phyloP scores from a whole-genome alignment of 2,888 invertebrate genomes.

The Ctena decussata region DNA sequence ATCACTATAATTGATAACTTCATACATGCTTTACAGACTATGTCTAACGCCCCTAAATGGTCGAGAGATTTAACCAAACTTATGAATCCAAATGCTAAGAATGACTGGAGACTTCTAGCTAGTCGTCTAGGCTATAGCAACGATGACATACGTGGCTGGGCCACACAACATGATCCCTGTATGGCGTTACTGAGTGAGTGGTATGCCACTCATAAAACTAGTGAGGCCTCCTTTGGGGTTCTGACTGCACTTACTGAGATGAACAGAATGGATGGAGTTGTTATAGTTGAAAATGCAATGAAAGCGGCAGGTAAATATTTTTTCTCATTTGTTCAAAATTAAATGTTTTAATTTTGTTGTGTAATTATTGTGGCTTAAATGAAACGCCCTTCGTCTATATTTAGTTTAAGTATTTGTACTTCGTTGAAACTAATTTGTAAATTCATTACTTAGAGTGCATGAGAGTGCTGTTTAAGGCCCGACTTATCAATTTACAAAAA shows the following conservation, averaged over 20 bases:
- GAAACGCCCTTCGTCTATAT: too few species aligned
- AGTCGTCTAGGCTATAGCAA: constrained; percentile 83
- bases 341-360: too few species aligned
- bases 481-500: too few species aligned
- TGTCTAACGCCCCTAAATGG: constrained; percentile 85
- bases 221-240: constrained; percentile 81
- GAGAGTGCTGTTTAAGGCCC: too few species aligned
- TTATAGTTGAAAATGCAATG: constrained; percentile 84
- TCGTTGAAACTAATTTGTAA: too few species aligned
- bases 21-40: constrained; percentile 80
- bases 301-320: constrained; percentile 80
- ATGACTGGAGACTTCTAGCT: constrained; percentile 84
- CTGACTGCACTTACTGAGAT: constrained; percentile 83
- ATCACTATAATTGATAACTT: too few species aligned
- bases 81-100: constrained; percentile 78
- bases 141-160: constrained; percentile 85
- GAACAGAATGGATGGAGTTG: constrained; percentile 80
- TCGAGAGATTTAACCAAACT: constrained; percentile 83
- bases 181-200: constrained; percentile 85
- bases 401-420: too few species aligned
- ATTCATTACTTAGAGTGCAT: too few species aligned
- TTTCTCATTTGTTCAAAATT: too few species aligned
- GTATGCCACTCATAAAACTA: constrained; percentile 84
- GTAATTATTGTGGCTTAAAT: too few species aligned
- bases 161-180: constrained; percentile 84